Evolutionary conservation across 2,888 invertebrate species (phyloP).

Genomic region (Eustalomyia histrio): DNA sequence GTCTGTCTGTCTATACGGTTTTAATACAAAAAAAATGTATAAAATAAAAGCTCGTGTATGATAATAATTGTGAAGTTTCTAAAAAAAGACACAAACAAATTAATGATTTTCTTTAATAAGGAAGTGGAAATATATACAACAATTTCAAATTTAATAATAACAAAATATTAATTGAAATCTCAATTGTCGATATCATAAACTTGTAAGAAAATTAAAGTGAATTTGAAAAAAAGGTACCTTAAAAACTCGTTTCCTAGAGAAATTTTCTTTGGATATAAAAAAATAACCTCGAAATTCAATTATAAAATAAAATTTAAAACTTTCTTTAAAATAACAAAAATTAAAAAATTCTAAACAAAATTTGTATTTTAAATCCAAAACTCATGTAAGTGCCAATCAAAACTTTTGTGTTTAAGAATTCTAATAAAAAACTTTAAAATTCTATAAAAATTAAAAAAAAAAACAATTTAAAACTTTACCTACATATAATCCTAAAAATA

Average conservation of each 20-base stretch:
- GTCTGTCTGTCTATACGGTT: conserved; percentile 8
- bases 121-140: background rate
- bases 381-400: too few species aligned
- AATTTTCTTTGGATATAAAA: background rate
- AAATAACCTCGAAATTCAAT: background rate
- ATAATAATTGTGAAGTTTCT: conserved; percentile 18
- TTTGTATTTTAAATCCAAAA: background rate
- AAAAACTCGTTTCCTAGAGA: background rate
- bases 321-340: background rate
- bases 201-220: background rate
- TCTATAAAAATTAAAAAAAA: background rate
- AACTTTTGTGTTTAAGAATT: background rate
- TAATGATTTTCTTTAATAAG: conserved; percentile 7
- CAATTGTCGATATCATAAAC: background rate
- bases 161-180: background rate
- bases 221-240: background rate
- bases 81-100: background rate
- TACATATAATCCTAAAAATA: background rate
- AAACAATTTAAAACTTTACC: background rate
- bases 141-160: background rate
- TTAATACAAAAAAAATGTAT: background rate
- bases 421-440: background rate
- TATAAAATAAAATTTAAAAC: background rate
- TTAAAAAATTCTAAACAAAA: background rate
- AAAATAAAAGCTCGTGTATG: background rate